Evolutionary conservation across 2,113 vertebrate species (phyloP), one percentile per base, ranked within the genome.

Genomic region (Notarius quadriscutis): DNA sequence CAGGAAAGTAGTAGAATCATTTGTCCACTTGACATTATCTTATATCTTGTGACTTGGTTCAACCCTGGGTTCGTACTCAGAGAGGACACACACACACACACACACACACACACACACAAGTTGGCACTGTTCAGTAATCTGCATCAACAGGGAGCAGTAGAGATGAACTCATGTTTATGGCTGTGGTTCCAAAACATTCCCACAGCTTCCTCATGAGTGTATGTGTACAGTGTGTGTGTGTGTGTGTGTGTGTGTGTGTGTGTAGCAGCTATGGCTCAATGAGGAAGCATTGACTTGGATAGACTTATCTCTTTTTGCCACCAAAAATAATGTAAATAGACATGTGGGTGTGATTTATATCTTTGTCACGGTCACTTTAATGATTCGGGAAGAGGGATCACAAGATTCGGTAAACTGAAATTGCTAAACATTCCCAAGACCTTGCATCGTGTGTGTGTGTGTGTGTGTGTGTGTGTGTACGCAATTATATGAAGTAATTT

Each of bases 81-180:
- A 20, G 63, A 57, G 62, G 30, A 51, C 60, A 53, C 79, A 50
- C 50, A 41, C 20, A 74, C 34, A 62, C 63, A 69, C 41, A 83
- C 72, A 84, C 79, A 69, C 77, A 27, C 82, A 14, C 82, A 85
- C 75, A 83, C 62, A 69, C 75, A 27, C 62, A 82, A 22, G 62
- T 25, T 82, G n/a, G 34, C 57, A 30, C 15, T 60, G 62, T 77
- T 57, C 62, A 78, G 62, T 71, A 55, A 71, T 81, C 51, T 60
- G 27, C 60, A 87, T 80, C 74, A 89, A 84, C 85, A 81, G 82
- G 88, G 77, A 89, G 81, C 74, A 84, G 85, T 62, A 55, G 22
- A 75, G 83, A 85, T 87, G 60, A 69, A 57, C 51, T 69, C 75
- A 87, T 85, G 30, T 60, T 77, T 30, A 85, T 62, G 62, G 11